Evolutionary conservation across 2,797 vertebrate genomes (phyloP).

Genomic region (Odontamblyopus rebecca): DNA sequence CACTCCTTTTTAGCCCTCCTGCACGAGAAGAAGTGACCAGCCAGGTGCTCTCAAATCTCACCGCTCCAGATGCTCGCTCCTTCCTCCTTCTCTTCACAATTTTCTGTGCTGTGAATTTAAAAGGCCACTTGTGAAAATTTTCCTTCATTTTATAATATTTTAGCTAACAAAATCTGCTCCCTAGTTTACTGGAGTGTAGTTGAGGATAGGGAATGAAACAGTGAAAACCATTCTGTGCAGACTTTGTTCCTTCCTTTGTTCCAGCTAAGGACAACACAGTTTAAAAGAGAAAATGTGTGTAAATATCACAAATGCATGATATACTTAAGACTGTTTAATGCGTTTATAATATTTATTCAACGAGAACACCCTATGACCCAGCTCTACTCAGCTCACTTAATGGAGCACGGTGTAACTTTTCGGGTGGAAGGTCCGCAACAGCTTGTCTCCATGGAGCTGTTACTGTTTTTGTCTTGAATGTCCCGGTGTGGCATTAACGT

Average conservation of each 20-base stretch:
- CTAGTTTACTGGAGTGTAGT: background rate
- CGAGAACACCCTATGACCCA: background rate
- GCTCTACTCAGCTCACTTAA: too few species aligned
- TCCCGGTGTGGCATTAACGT: too few species aligned
- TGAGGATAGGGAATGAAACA: background rate
- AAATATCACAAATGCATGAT: too few species aligned
- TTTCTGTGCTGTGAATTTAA: background rate
- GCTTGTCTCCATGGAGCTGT: too few species aligned
- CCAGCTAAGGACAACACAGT: too few species aligned
- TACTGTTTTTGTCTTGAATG: too few species aligned
- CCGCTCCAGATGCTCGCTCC: constrained; percentile 86
- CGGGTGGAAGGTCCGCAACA: too few species aligned
- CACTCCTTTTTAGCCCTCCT: constrained; percentile 78
- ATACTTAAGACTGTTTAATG: too few species aligned
- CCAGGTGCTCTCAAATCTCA: constrained; percentile 81
- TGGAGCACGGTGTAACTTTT: too few species aligned
- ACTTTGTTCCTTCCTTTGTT: too few species aligned
- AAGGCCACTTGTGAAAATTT: background rate
- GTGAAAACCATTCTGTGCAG: background rate
- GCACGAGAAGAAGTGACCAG: constrained; percentile 83
- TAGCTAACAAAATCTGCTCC: background rate
- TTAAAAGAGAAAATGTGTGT: too few species aligned
- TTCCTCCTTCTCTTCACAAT: background rate
- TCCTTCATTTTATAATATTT: background rate
- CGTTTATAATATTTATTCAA: background rate